Evolutionary conservation across 1,140 invertebrate species (phyloP).

Genomic region (Cecropterus lyciades): DNA sequence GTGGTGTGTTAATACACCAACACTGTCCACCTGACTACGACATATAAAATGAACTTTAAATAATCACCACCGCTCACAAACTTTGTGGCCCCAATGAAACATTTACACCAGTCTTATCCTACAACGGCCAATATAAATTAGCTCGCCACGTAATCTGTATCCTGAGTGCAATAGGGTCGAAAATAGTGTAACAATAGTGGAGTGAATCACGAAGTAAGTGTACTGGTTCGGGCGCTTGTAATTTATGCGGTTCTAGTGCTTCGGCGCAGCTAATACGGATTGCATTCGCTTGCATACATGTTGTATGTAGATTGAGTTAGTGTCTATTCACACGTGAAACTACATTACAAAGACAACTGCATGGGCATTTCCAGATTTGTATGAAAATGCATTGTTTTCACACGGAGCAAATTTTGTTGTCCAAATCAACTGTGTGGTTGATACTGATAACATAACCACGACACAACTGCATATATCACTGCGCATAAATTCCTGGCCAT

Average conservation of each 20-base stretch:
- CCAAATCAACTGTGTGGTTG: no score
- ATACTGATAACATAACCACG: no score
- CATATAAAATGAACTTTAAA: background rate
- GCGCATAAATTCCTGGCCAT: no score
- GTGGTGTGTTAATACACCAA: no score
- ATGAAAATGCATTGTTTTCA: no score
- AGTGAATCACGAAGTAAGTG: conserved; percentile 30
- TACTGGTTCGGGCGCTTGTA: conserved; percentile 17
- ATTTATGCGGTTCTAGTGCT: conserved; percentile 26
- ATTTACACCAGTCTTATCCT: conserved; percentile 34
- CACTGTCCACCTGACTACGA: no score
- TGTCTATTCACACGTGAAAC: no score
- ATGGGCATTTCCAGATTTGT: no score
- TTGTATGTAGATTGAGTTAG: conserved; percentile 27
- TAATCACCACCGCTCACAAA: conserved; percentile 21
- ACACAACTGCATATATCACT: no score
- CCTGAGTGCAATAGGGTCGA: conserved; percentile 28
- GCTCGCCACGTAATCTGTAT: conserved; percentile 20
- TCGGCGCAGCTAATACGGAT: conserved; percentile 27
- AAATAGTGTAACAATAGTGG: conserved; percentile 17
- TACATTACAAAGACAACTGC: no score
- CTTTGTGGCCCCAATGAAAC: conserved; percentile 28
- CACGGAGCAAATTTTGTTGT: no score
- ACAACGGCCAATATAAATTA: conserved; percentile 28
- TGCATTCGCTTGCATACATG: conserved; percentile 32